Conservation (phyloP, 2,888 invertebrate genomes). For the Agrotis ipsilon region DNA sequence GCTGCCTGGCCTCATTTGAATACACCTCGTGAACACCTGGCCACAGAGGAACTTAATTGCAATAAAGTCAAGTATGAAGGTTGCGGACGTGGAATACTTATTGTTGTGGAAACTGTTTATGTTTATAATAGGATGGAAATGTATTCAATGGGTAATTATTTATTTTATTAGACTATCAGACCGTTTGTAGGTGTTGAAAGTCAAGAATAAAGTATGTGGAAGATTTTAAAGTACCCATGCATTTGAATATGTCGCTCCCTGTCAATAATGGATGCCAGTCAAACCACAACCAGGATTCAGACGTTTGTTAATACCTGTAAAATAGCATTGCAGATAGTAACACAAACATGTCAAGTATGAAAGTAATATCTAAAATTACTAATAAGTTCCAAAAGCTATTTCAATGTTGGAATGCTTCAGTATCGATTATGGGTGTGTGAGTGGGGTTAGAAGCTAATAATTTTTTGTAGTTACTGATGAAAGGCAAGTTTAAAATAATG, state of each 20-base stretch:
- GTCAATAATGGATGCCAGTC: background rate
- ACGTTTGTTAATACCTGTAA: too few species aligned
- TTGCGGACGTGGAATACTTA: background rate
- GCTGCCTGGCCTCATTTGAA: slow-evolving; percentile 26
- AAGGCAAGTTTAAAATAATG: too few species aligned
- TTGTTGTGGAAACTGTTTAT: background rate
- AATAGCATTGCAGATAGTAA: too few species aligned
- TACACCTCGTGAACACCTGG: slow-evolving; percentile 39
- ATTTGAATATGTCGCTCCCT: background rate
- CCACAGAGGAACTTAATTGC: background rate
- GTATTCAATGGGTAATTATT: background rate
- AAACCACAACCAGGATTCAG: background rate
- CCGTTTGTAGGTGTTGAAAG: background rate
- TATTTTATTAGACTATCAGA: slow-evolving; percentile 15
- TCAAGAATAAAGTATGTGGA: background rate
- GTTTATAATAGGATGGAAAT: background rate
- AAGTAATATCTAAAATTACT: too few species aligned
- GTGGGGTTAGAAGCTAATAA: too few species aligned
- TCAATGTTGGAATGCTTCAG: too few species aligned
- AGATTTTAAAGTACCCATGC: background rate
- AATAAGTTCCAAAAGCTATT: too few species aligned
- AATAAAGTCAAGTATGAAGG: background rate
- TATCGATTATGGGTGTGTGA: too few species aligned
- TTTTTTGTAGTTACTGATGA: too few species aligned
- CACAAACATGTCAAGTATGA: too few species aligned